Percentiles rank a stretch among this genome's conserved stretches.
These are phyloP conservation scores for Scomber japonicus DNA, from an alignment of 2,113 vertebrate genomes.

Conservation along the genomic window DNA sequence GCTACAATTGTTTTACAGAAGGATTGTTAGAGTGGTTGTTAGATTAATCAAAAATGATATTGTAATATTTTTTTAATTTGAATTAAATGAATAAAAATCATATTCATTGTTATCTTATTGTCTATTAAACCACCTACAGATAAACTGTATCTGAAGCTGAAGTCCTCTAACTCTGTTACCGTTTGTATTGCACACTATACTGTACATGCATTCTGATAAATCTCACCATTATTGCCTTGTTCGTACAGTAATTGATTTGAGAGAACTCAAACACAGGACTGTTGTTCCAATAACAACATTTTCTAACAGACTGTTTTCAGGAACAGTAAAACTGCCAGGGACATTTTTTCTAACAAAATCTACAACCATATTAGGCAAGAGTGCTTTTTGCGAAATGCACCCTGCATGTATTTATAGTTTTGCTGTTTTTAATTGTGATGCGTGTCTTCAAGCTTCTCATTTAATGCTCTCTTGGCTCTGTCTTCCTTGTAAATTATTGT, in stretches of 20 bases:
- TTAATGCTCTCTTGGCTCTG: constrained; percentile 48
- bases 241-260: constrained; percentile 8
- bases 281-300: constrained; percentile 29
- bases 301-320: constrained; percentile 30
- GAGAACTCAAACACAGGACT: constrained; percentile 16
- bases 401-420: constrained; percentile 49
- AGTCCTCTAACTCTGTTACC: no score
- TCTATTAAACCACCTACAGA: neutral
- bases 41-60: neutral
- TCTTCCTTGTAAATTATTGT: constrained; percentile 46
- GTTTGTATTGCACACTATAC: neutral
- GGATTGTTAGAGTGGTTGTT: neutral
- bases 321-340: constrained; percentile 63
- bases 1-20: neutral
- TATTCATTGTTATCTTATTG: neutral
- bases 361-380: constrained; percentile 52
- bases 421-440: constrained; percentile 56
- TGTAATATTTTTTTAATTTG: neutral
- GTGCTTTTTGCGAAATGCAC: constrained; percentile 42
- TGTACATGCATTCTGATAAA: neutral
- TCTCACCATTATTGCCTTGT: neutral
- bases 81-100: neutral
- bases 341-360: constrained; percentile 15
- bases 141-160: no score
- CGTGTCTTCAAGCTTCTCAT: constrained; percentile 49